Evolutionary conservation across 2,797 vertebrate species (phyloP).

Genomic region (Anas bahamensis): DNA sequence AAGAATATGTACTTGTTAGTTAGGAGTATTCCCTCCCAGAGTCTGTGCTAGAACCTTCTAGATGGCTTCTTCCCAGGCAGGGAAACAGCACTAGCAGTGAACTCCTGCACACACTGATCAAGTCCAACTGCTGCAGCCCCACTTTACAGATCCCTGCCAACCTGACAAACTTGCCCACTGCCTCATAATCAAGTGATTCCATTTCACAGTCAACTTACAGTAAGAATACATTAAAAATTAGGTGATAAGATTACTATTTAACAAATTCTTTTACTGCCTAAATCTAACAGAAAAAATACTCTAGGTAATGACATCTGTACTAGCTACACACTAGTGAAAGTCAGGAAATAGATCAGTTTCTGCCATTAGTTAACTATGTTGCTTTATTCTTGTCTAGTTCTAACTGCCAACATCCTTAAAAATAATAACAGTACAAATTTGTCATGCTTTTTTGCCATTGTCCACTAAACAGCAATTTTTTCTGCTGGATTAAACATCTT

Average conservation of each 20-base stretch:
- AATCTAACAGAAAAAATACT: background rate
- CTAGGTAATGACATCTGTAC: background rate
- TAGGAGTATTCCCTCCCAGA: background rate
- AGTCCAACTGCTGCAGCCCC: background rate
- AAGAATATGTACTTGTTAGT: background rate
- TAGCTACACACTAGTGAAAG: background rate
- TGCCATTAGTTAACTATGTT: background rate
- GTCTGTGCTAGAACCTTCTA: background rate
- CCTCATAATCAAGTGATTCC: background rate
- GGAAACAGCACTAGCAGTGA: background rate
- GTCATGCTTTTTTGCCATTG: background rate
- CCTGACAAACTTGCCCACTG: background rate
- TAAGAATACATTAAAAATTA: background rate
- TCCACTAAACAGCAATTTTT: slow-evolving; percentile 34
- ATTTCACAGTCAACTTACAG: background rate
- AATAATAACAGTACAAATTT: background rate
- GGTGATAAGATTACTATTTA: background rate
- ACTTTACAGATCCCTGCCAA: background rate
- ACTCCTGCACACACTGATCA: rapidly evolving
- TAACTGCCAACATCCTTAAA: background rate
- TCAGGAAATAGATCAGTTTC: background rate
- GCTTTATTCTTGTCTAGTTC: background rate
- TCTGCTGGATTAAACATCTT: slow-evolving; percentile 14
- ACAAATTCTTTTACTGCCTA: background rate
- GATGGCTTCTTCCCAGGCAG: rapidly evolving